Base-by-base conservation (phyloP, 1,140 invertebrate species). In the Stenopsyche tienmushanensis region DNA sequence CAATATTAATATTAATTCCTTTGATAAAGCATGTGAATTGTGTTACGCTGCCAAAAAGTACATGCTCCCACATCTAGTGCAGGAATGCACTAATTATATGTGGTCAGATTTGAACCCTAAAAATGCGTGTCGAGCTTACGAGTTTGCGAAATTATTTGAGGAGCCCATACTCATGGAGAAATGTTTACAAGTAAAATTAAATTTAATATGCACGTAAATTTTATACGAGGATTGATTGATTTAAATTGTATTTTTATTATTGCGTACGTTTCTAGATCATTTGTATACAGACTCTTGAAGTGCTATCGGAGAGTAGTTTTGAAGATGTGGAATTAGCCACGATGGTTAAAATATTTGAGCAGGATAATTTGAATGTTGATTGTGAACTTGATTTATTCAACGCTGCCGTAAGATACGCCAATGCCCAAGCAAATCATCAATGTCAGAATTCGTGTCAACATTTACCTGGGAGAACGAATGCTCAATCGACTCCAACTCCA, bases 41-140 rank as follows among this genome's bases (percentile, higher is more conserved):
- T 93, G 90, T 74, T 92, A 93, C 76, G 90, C 89, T 58, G 91
- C 91, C 10, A 93, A 93, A 72, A 94, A 94, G 71, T 94, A 93
- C 71, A 91, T 93, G 88, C 73, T 94, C 17, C 90, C 91, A 0
- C 84, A 87, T 75, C 79, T 94, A 3, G 88, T 92, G 0, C 86
- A 90, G 63, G 84, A 90, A 71, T 94, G 92, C 72, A 92, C 89
- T 0, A 84, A 86, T 62, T 92, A 87, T 74, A 78, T 93, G 24
- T 91, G 89, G 88, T 87, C 85, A 1, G 89, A 93, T 75, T 77
- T 93, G 1, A 85, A 87, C 66, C 84, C 89, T 0, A 87, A 86
- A 66, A 93, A 92, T 78, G 91, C 88, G 5, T 93, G 90, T 71
- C 79, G 90, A 64, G 89, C 91, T 5, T 93, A 91, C 74, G 91